These are phyloP conservation scores for Premnoplex brunnescens DNA, from an alignment of 2,797 vertebrate species.

Conservation along the genomic window DNA sequence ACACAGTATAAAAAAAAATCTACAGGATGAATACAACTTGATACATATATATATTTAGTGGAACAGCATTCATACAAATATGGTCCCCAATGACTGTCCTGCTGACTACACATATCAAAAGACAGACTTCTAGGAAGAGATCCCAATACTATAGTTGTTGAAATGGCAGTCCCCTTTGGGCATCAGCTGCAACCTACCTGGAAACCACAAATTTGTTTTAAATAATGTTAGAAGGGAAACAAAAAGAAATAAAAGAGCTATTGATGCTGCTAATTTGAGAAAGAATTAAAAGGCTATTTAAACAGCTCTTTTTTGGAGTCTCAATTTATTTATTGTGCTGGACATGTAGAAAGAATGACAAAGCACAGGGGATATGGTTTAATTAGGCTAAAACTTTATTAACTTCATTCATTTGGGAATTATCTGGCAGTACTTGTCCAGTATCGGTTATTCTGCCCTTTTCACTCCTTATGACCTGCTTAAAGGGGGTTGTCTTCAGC, in stretches of 20 bases:
- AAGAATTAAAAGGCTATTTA: background rate
- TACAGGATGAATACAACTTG: background rate
- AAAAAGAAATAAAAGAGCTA: background rate
- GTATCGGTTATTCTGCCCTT: background rate
- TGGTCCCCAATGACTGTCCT: background rate
- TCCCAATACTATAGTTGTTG: background rate
- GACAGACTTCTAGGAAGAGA: background rate
- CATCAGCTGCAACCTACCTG: background rate
- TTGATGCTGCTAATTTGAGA: background rate
- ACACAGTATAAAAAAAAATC: background rate
- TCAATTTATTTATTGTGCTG: slow-evolving; percentile 22
- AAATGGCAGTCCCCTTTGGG: background rate
- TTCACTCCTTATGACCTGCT: background rate
- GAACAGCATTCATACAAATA: background rate
- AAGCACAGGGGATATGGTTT: slow-evolving; percentile 24
- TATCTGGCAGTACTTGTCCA: background rate
- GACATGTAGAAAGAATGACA: slow-evolving; percentile 9
- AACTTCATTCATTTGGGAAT: background rate
- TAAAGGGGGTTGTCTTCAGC: background rate
- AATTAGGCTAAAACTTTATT: slow-evolving; percentile 50
- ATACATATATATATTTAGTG: background rate
- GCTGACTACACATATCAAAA: background rate
- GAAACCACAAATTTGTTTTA: background rate
- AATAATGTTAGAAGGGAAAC: background rate
- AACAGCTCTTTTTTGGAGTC: slow-evolving; percentile 3